phyloP scores from a whole-genome alignment of 2,797 vertebrate genomes.

The Tarsius wallacei region DNA sequence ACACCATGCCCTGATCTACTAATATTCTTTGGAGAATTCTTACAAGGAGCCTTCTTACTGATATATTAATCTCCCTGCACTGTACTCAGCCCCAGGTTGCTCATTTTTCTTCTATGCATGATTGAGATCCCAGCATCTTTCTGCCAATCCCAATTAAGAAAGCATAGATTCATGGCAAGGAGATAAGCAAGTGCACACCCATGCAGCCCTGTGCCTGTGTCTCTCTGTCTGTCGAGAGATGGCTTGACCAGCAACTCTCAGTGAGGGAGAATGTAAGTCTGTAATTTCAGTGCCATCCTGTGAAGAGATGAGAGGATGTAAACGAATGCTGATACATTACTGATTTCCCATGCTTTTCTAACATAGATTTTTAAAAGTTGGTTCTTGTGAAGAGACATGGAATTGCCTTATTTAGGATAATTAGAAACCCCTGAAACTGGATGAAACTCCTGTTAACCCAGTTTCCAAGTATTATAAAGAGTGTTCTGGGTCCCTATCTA shows the following conservation, averaged over 20 bases:
- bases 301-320: background rate
- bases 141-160: background rate
- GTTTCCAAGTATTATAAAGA: background rate
- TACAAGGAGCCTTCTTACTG: background rate
- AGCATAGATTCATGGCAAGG: background rate
- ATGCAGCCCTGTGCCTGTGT: background rate
- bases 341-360: slow-evolving; percentile 4
- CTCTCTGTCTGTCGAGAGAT: background rate
- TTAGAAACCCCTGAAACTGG: slow-evolving; percentile 1
- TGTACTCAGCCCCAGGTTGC: background rate
- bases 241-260: background rate
- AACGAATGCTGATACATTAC: background rate
- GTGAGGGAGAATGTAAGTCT: background rate
- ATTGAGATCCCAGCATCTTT: background rate
- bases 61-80: background rate
- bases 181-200: background rate
- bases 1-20: background rate
- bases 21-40: background rate
- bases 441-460: slow-evolving; percentile 25
- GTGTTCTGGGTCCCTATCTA: background rate
- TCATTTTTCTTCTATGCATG: background rate
- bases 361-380: background rate
- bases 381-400: background rate
- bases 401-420: slow-evolving; percentile 38
- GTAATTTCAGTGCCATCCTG: background rate